Evolutionary conservation across 2,113 vertebrate genomes (phyloP).

Genomic region (Semnopithecus entellus): DNA sequence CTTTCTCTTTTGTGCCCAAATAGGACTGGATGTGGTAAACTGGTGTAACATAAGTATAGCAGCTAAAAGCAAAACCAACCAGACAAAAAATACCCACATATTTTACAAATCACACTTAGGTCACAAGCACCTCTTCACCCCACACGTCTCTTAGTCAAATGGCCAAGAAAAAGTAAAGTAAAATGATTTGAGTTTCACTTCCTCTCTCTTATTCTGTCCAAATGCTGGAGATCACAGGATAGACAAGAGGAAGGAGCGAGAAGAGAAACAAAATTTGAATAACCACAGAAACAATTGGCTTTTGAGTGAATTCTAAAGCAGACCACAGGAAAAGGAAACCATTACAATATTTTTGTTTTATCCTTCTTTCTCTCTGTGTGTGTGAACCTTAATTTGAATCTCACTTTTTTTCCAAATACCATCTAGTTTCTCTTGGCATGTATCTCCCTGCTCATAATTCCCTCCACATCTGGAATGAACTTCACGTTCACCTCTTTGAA

Average conservation of each 20-base stretch:
- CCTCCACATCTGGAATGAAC: background rate
- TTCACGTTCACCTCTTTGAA: background rate
- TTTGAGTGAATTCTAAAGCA: conserved; percentile 45
- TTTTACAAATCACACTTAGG: background rate
- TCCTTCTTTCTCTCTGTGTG: background rate
- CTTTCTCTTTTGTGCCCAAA: conserved; percentile 27
- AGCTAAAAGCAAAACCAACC: conserved; percentile 31
- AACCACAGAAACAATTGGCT: conserved; percentile 11
- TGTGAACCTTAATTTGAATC: background rate
- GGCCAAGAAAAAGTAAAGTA: background rate
- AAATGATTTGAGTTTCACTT: conserved; percentile 48
- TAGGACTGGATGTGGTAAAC: conserved; percentile 47
- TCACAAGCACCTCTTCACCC: background rate
- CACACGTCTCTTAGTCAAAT: background rate
- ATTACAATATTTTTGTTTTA: conserved; percentile 4
- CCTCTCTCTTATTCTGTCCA: conserved; percentile 4
- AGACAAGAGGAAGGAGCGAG: background rate
- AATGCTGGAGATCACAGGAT: background rate
- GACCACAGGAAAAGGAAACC: conserved; percentile 41
- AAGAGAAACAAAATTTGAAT: conserved; percentile 36
- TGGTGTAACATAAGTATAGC: background rate
- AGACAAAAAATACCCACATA: background rate
- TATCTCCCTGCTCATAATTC: background rate
- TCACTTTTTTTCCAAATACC: background rate
- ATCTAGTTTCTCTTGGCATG: background rate